Evolutionary conservation across 2,888 invertebrate species (phyloP).

Genomic region (Troides oblongomaculatus): DNA sequence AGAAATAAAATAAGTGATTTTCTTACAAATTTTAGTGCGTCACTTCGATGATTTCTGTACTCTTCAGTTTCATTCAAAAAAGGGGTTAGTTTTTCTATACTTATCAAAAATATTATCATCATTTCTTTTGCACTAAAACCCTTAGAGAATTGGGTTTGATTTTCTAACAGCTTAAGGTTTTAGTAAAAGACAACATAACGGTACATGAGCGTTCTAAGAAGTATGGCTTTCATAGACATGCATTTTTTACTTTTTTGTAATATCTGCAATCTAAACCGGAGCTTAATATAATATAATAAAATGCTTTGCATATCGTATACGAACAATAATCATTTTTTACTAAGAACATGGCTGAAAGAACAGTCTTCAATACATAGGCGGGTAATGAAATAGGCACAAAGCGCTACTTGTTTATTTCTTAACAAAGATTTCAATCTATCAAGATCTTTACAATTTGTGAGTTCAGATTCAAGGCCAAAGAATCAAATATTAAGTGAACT

Average conservation of each 20-base stretch:
- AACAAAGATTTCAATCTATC: not conserved
- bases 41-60: not conserved
- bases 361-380: not conserved
- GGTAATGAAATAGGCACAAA: not conserved
- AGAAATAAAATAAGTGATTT: not conserved
- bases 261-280: too few species aligned
- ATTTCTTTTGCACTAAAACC: too few species aligned
- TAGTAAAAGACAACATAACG: too few species aligned
- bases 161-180: too few species aligned
- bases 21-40: too few species aligned
- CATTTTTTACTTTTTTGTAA: too few species aligned
- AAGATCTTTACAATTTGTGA: not conserved
- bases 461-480: slow-evolving; percentile 1
- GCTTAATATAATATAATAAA: too few species aligned
- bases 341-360: not conserved
- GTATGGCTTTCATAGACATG: too few species aligned
- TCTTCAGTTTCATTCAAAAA: not conserved
- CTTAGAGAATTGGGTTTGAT: not conserved
- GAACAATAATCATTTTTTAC: too few species aligned
- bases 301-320: too few species aligned
- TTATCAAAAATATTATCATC: not conserved
- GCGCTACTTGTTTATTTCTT: not conserved
- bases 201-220: too few species aligned
- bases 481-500: slow-evolving; percentile 9
- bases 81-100: not conserved